Base-by-base conservation (phyloP, 2,797 vertebrate species). In the Myotis myotis region DNA sequence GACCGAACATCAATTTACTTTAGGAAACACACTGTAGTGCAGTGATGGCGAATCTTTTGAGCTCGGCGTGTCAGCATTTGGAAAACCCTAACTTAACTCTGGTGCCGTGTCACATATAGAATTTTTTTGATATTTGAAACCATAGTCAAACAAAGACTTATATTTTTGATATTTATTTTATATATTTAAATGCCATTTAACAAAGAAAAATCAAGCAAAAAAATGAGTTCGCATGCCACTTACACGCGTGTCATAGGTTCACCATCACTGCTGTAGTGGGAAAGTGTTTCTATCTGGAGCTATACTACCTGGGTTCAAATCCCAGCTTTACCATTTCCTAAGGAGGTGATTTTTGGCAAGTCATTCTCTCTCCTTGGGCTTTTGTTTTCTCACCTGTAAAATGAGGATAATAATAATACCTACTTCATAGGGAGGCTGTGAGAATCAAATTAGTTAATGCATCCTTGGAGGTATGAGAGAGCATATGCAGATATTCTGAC, bases 381-480 rank as follows among this genome's bases (percentile, higher is more conserved):
- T 89, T 84, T 72, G 17, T 87, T 82, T 86, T 78, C 60, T 85
- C 36, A 76, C 41, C 68, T 89, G 23, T 64, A 82, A 93, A 93
- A 72, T 71, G 38, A 95, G 25, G 33, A 93, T 81, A 66, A 82
- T 68, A 55, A 71, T 64, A 72, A 51, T 44, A 36, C 2, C 15
- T 62, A 76, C 28, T 68, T 91, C 91, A 70, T 41, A 84, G 36
- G 64, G 68, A 76, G 5, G 68, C 36, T 76, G 19, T 89, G 19
- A 49, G 55, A 66, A 72, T 88, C 47, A 80, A 88, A 44, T 92
- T 57, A 84, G 25, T 33, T 93, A 66, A 47, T 85, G 62, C 8
- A 93, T 70, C 70, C 20, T 88, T 70, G 41, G 41, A 57, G 36
- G 9, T 44, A 28, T 16, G 20, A 80, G 64, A 55, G 11, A 68